Conservation (phyloP, 2,113 vertebrate species). For the Scalopus aquaticus region DNA sequence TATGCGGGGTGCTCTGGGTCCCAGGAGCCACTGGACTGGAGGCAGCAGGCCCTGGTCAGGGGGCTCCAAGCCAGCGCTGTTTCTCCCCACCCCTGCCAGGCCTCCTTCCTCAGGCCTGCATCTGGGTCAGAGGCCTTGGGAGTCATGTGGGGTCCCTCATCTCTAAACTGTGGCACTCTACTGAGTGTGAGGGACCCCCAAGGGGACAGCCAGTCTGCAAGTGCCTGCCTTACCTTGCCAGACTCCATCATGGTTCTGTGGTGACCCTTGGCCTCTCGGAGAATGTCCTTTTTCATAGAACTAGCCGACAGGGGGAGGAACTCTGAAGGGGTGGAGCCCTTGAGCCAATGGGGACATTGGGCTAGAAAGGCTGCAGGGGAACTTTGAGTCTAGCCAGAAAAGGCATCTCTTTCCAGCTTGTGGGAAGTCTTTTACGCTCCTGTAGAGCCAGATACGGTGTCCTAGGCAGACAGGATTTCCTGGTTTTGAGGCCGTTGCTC, state of each 20-base stretch:
- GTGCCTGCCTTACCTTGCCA: conserved; percentile 61
- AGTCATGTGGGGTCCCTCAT: not conserved
- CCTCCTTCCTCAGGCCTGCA: not conserved
- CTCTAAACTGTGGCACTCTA: not conserved
- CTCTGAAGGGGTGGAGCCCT: conserved; percentile 23
- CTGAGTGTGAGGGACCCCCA: not conserved
- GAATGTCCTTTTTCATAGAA: not conserved
- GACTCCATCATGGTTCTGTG: conserved; percentile 54
- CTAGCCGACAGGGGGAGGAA: not conserved
- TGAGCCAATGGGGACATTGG: conserved; percentile 62
- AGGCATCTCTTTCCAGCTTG: not conserved
- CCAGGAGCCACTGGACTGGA: not conserved
- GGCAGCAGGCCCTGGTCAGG: not conserved
- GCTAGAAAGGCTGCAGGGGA: not conserved
- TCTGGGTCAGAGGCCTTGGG: not conserved
- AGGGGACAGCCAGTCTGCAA: not conserved
- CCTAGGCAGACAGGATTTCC: not conserved
- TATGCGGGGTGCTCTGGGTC: not conserved
- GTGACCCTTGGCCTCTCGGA: not conserved
- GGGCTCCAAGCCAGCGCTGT: not conserved
- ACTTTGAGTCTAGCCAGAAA: conserved; percentile 54
- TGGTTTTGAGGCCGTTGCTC: not conserved
- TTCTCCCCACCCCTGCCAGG: not conserved
- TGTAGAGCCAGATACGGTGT: not conserved
- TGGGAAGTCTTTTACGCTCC: not conserved